Evolutionary conservation across 2,797 vertebrate genomes (phyloP), one percentile per base, ranked within the genome.

Genomic region (Argya squamiceps): DNA sequence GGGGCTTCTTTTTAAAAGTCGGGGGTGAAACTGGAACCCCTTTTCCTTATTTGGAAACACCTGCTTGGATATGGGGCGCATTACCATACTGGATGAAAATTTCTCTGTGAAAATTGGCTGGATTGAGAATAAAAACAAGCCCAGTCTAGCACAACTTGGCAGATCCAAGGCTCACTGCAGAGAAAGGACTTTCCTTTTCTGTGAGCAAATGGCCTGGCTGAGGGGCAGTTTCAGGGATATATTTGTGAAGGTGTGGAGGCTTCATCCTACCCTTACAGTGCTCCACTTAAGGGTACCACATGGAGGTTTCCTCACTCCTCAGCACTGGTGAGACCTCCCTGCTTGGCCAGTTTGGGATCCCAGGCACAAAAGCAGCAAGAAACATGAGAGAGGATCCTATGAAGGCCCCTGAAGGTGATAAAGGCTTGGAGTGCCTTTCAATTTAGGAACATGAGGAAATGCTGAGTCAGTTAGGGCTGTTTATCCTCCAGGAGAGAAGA

Each of bases 241-340:
- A 4, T 11, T 24, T 27, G 3, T 46, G 29, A 27, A n/a, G 11
- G 19, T 59, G 21, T 22, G 15, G 52, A 30, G 73, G 24, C 6
- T 29, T 9, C 41, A 22, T 21, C 10, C 11, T 2, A 18, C 3
- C 56, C 11, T 58, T 50, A 36, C 67, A 90, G 39, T 36, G 10
- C 11, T 49, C 62, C n/a, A 30, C 30, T 39, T 78, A 24, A 59
- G 21, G 11, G 14, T 2, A 21, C 10, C 23, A 17, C 0, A 0
- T 1, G 30, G 10, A 59, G 7, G 3, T 30, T 30, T 71, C 29
- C 46, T 86, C 52, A 17, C 17, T 10, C 4, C 32, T 58, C 43
- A 78, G 6, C 27, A 43, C 15, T 24, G 6, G 15, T 78, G 56
- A 81, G 9, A 62, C 6, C 18, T 44, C 27, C 18, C 27, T 22